phyloP scores from a whole-genome alignment of 2,888 invertebrate species.

The Scrobipalpa costella region DNA sequence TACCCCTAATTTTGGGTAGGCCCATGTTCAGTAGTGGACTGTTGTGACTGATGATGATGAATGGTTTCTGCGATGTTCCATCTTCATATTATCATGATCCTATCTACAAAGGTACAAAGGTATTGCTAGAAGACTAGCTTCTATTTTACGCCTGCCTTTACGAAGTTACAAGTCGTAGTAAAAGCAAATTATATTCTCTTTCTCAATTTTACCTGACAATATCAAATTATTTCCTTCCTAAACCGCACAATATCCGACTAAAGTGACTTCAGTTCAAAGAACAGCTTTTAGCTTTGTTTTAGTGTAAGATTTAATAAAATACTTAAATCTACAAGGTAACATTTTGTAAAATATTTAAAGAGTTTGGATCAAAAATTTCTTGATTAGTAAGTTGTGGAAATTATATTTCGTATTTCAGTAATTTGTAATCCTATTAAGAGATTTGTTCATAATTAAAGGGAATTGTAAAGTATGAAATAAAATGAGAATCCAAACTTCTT shows the following conservation, averaged over 20 bases:
- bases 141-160: too few relatives aligned
- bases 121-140: too few relatives aligned
- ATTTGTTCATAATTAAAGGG: too few relatives aligned
- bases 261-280: conserved; percentile 50
- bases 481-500: too few relatives aligned
- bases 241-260: conserved; percentile 44
- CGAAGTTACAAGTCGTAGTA: not conserved
- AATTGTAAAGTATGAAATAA: too few relatives aligned
- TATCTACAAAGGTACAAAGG: not conserved
- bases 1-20: too few relatives aligned
- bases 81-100: too few relatives aligned
- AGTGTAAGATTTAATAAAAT: conserved; percentile 45
- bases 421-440: too few relatives aligned
- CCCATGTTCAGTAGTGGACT: too few relatives aligned
- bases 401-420: too few relatives aligned
- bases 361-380: not conserved
- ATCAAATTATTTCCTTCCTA: conserved; percentile 46
- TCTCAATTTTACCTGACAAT: conserved; percentile 36
- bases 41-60: too few relatives aligned
- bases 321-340: conserved; percentile 40
- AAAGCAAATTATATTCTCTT: conserved; percentile 28
- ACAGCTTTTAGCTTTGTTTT: conserved; percentile 42
- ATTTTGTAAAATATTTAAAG: not conserved
- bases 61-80: too few relatives aligned
- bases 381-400: not conserved